Evolutionary conservation across 2,113 vertebrate species (phyloP).

Genomic region (Silurus glanis): DNA sequence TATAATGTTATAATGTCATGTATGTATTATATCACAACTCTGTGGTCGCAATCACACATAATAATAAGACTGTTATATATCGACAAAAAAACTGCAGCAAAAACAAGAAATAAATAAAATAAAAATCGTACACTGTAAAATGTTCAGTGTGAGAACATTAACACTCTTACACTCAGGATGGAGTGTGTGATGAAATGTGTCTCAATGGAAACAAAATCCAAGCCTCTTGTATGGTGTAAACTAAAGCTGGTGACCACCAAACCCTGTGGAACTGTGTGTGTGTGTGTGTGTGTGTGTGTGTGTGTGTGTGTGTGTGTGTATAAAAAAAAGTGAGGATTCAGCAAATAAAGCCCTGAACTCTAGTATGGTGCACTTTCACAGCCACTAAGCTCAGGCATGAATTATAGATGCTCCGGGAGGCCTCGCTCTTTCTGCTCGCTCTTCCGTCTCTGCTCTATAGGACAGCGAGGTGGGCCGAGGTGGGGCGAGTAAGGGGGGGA

Average conservation of each 20-base stretch:
- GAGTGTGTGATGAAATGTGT: not conserved
- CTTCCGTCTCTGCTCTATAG: slow-evolving; percentile 48
- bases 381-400: slow-evolving; percentile 62
- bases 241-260: slow-evolving; percentile 54
- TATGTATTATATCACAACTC: too few species aligned
- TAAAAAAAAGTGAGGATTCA: slow-evolving; percentile 58
- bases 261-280: slow-evolving; percentile 45
- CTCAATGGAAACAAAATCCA: not conserved
- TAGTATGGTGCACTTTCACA: slow-evolving; percentile 56
- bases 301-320: slow-evolving; percentile 4
- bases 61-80: too few species aligned
- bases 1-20: too few species aligned
- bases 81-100: too few species aligned
- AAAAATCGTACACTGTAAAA: too few species aligned
- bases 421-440: slow-evolving; percentile 54
- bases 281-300: not conserved
- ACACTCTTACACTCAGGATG: not conserved
- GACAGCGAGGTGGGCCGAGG: slow-evolving; percentile 33
- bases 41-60: too few species aligned
- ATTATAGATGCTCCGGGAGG: slow-evolving; percentile 71
- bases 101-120: too few species aligned
- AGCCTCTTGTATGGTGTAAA: slow-evolving; percentile 44
- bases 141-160: not conserved
- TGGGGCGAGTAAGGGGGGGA: not conserved
- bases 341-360: slow-evolving; percentile 62